These are phyloP conservation scores for Danionella cerebrum DNA, from an alignment of 2,113 vertebrate genomes.

Conservation along the genomic window DNA sequence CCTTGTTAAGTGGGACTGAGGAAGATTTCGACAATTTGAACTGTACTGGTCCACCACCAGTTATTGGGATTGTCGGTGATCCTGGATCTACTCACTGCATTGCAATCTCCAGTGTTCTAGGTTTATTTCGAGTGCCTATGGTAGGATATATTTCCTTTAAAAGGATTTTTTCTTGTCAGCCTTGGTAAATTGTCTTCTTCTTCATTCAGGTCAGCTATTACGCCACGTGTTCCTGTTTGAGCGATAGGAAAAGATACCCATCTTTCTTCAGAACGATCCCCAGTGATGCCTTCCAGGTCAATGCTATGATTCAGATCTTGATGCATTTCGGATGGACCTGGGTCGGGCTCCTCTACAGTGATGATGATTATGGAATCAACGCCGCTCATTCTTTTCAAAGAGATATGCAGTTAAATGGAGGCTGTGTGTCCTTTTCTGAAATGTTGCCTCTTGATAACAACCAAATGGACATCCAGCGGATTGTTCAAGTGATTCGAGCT, in stretches of 20 bases:
- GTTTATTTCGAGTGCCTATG: slow-evolving; percentile 47
- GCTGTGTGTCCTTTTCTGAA: slow-evolving; percentile 30
- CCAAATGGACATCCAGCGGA: background rate
- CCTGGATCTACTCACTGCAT: slow-evolving; percentile 48
- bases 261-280: slow-evolving; percentile 32
- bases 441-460: slow-evolving; percentile 24
- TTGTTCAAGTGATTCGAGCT: slow-evolving; percentile 1
- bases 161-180: background rate
- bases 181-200: background rate
- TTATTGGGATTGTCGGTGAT: slow-evolving; percentile 42
- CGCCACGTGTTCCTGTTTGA: slow-evolving; percentile 49
- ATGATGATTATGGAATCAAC: slow-evolving; percentile 37
- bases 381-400: slow-evolving; percentile 25
- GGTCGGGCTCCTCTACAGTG: slow-evolving; percentile 21
- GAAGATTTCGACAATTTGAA: background rate
- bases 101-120: slow-evolving; percentile 46
- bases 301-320: slow-evolving; percentile 32
- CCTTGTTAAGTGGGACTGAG: slow-evolving; percentile 31
- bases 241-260: slow-evolving; percentile 38
- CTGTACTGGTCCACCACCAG: slow-evolving; percentile 12
- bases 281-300: slow-evolving; percentile 41
- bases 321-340: slow-evolving; percentile 40
- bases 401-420: slow-evolving; percentile 19
- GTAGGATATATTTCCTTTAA: slow-evolving; percentile 25
- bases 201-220: slow-evolving; percentile 48